Conservation (phyloP, 2,888 invertebrate species). For the Pseudanteris insignis region DNA sequence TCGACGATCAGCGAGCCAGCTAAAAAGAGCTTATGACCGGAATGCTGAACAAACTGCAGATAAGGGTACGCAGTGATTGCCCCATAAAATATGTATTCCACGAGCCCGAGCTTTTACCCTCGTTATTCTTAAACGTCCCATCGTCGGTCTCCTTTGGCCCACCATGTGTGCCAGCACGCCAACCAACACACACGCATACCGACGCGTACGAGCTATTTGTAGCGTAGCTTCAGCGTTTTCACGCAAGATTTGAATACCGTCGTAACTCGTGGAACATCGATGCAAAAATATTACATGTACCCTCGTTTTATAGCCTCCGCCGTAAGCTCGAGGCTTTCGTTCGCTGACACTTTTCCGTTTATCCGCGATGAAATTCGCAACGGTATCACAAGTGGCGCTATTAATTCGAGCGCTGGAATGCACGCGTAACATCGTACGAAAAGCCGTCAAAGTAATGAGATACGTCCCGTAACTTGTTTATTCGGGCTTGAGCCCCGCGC, state of each 20-base stretch:
- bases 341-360: conserved; percentile 15
- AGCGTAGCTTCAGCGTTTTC: conserved; percentile 38
- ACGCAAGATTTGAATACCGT: conserved; percentile 41
- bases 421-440: conserved; percentile 6
- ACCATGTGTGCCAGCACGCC: conserved; percentile 6
- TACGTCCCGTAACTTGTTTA: too few species aligned
- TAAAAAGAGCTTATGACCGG: conserved; percentile 42
- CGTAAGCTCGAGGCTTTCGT: too few species aligned
- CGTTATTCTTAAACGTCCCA: conserved; percentile 36
- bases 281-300: conserved; percentile 25
- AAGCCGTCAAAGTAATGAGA: conserved; percentile 12
- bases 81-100: conserved; percentile 64
- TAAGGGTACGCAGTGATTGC: conserved; percentile 64
- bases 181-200: too few species aligned
- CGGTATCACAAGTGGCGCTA: conserved; percentile 15
- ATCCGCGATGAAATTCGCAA: conserved; percentile 8
- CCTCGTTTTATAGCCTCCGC: conserved; percentile 29
- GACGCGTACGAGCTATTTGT: conserved; percentile 34
- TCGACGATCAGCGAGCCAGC: conserved; percentile 33
- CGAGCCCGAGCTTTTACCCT: conserved; percentile 50
- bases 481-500: too few species aligned
- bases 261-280: conserved; percentile 36
- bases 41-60: conserved; percentile 62
- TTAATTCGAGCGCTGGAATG: conserved; percentile 7
- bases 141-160: conserved; percentile 24